Base-by-base conservation (phyloP, 2,113 vertebrate genomes). In the Epinephelus cyanopodus region DNA sequence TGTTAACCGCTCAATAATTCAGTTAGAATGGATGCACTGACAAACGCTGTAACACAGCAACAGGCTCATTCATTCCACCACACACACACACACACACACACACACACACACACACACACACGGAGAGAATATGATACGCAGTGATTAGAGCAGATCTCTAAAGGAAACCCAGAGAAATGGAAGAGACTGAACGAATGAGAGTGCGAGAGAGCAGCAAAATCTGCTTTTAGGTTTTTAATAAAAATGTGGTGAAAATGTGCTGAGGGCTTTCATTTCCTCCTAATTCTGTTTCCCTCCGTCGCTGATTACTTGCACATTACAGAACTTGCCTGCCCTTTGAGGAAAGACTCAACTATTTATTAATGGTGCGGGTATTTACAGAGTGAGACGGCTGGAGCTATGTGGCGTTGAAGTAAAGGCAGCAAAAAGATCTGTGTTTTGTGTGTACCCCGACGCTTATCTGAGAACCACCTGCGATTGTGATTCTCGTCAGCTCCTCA, bases 301-400 rank as follows among this genome's bases (percentile, higher is more conserved):
- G 50, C 19, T 19, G 62, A 84, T 90, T 82, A 79, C 75, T 79
- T 58, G 66, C 65, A 83, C 61, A 79, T 87, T 82, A 87, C 75
- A 82, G 76, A 79, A 80, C 73, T 67, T 33, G 54, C 78, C 67
- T 77, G 72, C 75, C 73, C 65, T 87, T 79, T 87, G 64, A 82
- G 81, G 79, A 86, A 64, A 77, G 33, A 77, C 29, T 70, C 60
- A 76, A 61, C 73, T 62, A 82, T 90, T 92, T 92, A 86, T 90
- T 87, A 88, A 84, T 37, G 71, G 57, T 64, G 76, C 23, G 29
- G 81, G 86, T 87, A 78, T 94, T 94, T 93, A 82, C 88, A 83
- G 71, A 80, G 82, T 6, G 57, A 62, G 77, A 58, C 42, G 69
- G 81, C 56, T 21, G 39, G 60, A 66, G 64, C 29, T 27, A 18